Conservation (phyloP, 2,797 vertebrate genomes). For the Salarias fasciatus region DNA sequence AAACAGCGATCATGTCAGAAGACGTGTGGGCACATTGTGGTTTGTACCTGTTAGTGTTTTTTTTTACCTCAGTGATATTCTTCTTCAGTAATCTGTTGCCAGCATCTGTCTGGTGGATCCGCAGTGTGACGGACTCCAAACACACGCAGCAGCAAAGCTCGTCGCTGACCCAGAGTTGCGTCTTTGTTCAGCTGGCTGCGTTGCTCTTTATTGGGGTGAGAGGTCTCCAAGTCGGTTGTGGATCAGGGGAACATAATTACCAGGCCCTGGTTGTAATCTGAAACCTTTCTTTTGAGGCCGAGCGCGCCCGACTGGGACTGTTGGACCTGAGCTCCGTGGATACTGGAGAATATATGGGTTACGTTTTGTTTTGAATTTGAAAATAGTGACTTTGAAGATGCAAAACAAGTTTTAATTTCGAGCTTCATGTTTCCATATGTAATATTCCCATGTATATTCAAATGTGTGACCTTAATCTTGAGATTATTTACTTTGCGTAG, state of each 20-base stretch:
- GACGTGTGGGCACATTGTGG: not conserved
- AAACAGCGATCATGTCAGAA: not conserved
- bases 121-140: not conserved
- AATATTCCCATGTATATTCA: not conserved
- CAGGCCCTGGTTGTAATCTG: constrained; percentile 11
- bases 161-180: not conserved
- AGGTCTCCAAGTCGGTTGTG: constrained; percentile 19
- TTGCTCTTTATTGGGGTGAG: constrained; percentile 23
- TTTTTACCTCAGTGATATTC: not conserved
- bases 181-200: constrained; percentile 24
- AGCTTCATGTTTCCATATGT: not conserved
- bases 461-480: not conserved
- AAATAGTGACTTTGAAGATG: not conserved
- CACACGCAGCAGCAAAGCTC: not conserved
- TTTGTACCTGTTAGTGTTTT: too few species aligned
- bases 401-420: not conserved
- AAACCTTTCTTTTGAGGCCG: constrained; percentile 6
- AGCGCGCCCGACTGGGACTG: not conserved
- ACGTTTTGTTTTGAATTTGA: not conserved
- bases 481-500: not conserved
- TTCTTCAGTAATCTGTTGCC: not conserved
- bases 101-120: not conserved
- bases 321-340: not conserved
- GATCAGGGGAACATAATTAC: constrained; percentile 6
- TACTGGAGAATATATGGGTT: not conserved